Base-by-base conservation (phyloP, 2,888 invertebrate genomes). In the Acanthacorydalis orientalis region DNA sequence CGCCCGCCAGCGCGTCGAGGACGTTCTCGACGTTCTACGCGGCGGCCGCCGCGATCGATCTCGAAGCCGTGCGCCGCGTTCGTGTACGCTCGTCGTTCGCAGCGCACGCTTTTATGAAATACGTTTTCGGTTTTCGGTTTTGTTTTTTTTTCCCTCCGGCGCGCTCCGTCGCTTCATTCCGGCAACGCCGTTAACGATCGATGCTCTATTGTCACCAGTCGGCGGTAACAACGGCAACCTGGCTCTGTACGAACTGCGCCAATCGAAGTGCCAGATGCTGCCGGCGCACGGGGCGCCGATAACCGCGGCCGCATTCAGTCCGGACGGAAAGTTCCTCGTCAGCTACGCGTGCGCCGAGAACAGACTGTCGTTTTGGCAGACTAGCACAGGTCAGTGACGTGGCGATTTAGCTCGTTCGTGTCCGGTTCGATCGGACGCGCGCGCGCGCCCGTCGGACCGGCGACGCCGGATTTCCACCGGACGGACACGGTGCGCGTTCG, bases 361-460 rank as follows among this genome's bases (percentile, higher is more conserved):
- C 67, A 80, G 91, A 54, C 77, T 98, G 47, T 91, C 88, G 55
- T 97, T 98, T 70, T 98, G 97, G 97, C 97, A 97, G 78, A 95
- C 93, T 54, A 80, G 80, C 50, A 78, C 90, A 62, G 85, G 90
- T 81, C 57, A 65, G 67, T 56, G 11, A 41, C 38, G n/a, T 4
- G 11, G 7, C 41, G 4, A 4, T 10, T 15, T 9, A 11, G 12
- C 15, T n/a, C 12, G 1, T n/a, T 16, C 7, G n/a, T 23, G 10
- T 16, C 10, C 40, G n/a, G n/a, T n/a, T n/a, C 23, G 23, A 6
- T 6, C 23, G 23, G 3, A 6, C 23, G 23, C 23, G 2, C 23
- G 2, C 23, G 2, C 23, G 23, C 6, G 3, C 6, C 23, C 23
- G 23, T 23, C 23, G 23, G 23, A 6, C 2, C 23, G 23, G 6